Percentiles rank a stretch among this genome's conserved stretches.
Evolutionary conservation across 2,888 invertebrate genomes (phyloP).

Genomic region (Punctoribates punctum): DNA sequence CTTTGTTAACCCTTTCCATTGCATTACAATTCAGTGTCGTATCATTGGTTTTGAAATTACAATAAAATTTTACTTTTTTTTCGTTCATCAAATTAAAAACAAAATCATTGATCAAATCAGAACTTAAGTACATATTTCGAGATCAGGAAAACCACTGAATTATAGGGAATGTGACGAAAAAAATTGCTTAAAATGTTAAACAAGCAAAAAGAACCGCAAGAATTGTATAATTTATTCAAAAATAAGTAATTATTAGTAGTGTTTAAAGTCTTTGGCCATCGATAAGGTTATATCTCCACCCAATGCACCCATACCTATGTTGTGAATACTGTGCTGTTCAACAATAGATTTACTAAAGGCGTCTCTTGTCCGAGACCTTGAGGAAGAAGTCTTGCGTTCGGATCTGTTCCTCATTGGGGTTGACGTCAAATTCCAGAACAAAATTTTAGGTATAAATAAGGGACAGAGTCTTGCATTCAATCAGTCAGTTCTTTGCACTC

Average conservation of each 20-base stretch:
- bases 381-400: background rate
- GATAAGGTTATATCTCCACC: background rate
- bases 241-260: background rate
- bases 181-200: background rate
- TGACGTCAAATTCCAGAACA: background rate
- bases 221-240: conserved; percentile 20
- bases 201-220: background rate
- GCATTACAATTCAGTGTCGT: background rate
- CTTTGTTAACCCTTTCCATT: background rate
- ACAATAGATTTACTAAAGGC: background rate
- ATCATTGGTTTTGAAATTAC: background rate
- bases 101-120: background rate
- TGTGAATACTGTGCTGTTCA: background rate
- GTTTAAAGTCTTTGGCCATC: background rate
- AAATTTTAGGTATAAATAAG: background rate
- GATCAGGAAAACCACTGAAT: background rate
- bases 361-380: background rate
- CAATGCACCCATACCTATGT: background rate
- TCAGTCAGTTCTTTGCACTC: background rate
- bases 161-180: background rate
- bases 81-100: background rate
- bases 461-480: background rate
- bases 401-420: background rate
- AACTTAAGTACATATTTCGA: background rate
- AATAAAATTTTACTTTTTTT: background rate